Base-by-base conservation (phyloP, 2,113 vertebrate species). In the Ploceus nigricollis region DNA sequence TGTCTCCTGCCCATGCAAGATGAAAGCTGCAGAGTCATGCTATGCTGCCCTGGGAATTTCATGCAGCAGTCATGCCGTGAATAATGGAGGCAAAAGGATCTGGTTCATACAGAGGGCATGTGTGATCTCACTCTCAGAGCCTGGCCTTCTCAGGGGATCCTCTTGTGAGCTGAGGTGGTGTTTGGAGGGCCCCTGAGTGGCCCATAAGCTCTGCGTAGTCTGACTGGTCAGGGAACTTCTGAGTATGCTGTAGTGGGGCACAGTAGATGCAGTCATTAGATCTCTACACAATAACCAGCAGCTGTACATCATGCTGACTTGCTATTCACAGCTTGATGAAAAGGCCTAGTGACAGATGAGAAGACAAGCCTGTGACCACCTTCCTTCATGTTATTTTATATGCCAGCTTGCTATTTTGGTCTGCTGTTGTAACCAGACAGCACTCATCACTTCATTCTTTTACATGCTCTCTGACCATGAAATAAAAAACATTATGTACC, bases 261-360 rank as follows among this genome's bases (percentile, higher is more conserved):
- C 58, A 81, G 60, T 47, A 11, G 42, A 50, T 10, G 58, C 71
- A 90, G 76, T 92, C 90, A 77, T 90, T 83, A 90, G 84, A 57
- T 85, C 81, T 57, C 73, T 58, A 23, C 70, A 90, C 75, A 96
- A 77, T 72, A 85, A 76, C 30, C 70, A 85, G 78, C 27, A 63
- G 50, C 76, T 66, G 81, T 63, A 64, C 4, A 0, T 92, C 94
- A 89, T 56, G 83, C 82, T 78, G 86, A 33, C 94, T 81, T 81
- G 69, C 69, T 94, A 66, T 90, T 92, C 96, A 92, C 60, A 81
- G 82, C 23, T 71, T 92, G 63, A 83, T 77, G 70, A 93, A 90
- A 90, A 86, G 79, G 54, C 79, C 64, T 54, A 70, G 76, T 81
- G 90, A 96, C 45, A 77, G 84, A 89, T 0, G 22, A 89, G 47